A percentile compares a stretch with the other conserved stretches of the same genome.
Evolutionary conservation across 2,888 invertebrate genomes (phyloP).

Genomic region (Boloria selene): DNA sequence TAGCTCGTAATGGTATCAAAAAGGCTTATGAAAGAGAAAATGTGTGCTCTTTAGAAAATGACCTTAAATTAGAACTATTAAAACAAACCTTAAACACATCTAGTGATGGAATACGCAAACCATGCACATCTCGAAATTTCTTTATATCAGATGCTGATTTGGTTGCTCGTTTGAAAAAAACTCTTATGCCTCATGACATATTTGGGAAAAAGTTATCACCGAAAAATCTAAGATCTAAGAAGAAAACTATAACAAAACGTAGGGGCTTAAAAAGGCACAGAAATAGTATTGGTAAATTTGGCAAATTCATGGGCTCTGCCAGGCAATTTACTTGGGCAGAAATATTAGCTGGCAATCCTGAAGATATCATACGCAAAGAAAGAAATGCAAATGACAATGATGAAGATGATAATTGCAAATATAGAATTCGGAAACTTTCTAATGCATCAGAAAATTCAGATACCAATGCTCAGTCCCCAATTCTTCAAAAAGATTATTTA

Average conservation of each 20-base stretch:
- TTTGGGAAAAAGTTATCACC: constrained; percentile 81
- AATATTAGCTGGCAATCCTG: constrained; percentile 85
- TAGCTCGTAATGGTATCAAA: constrained; percentile 67
- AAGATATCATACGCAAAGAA: constrained; percentile 82
- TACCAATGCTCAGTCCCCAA: constrained; percentile 60
- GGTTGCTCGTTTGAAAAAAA: constrained; percentile 72
- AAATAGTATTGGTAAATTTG: constrained; percentile 76
- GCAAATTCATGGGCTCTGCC: constrained; percentile 78
- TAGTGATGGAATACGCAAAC: constrained; percentile 73
- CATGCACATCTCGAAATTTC: constrained; percentile 74
- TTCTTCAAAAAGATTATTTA: constrained; percentile 74
- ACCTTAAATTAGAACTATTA: constrained; percentile 70
- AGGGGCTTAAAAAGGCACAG: constrained; percentile 69
- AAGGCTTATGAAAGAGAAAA: constrained; percentile 74
- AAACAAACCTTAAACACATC: constrained; percentile 72
- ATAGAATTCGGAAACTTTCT: constrained; percentile 72
- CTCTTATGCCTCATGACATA: constrained; percentile 76
- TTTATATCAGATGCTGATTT: constrained; percentile 76
- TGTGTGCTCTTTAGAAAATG: constrained; percentile 68
- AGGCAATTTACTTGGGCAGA: constrained; percentile 86
- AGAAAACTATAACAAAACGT: constrained; percentile 73
- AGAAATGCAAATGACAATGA: constrained; percentile 56
- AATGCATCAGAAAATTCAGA: constrained; percentile 64
- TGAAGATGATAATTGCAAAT: constrained; percentile 67
- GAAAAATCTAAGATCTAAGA: constrained; percentile 84